phyloP scores from a whole-genome alignment of 1,140 invertebrate genomes.

The Aphaenogaster floridana region DNA sequence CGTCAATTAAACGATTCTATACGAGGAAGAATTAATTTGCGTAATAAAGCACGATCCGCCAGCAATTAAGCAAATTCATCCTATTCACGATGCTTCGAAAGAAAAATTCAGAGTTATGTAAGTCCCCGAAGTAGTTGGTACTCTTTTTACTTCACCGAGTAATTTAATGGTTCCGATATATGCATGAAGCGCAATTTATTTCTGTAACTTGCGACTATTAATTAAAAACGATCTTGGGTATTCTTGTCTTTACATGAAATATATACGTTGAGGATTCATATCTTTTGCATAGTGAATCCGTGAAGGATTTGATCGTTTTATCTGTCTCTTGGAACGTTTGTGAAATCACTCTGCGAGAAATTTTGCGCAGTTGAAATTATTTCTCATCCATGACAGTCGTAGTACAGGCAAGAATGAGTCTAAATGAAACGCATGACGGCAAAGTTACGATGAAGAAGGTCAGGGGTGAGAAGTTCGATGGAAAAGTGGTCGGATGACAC shows the following conservation, averaged over 20 bases:
- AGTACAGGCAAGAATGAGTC: neutral
- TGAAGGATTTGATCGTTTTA: slow-evolving; percentile 21
- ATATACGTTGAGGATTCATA: neutral
- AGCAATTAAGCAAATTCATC: slow-evolving; percentile 63
- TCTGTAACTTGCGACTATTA: slow-evolving; percentile 14
- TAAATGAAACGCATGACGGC: slow-evolving; percentile 33
- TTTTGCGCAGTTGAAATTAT: slow-evolving; percentile 36
- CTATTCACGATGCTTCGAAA: slow-evolving; percentile 20
- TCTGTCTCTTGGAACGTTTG: neutral
- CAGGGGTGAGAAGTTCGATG: slow-evolving; percentile 26
- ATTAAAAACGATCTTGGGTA: slow-evolving; percentile 18
- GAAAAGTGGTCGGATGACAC: slow-evolving; percentile 48
- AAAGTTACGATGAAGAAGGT: slow-evolving; percentile 37
- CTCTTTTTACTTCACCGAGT: neutral
- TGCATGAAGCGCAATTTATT: slow-evolving; percentile 26
- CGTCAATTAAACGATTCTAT: slow-evolving; percentile 52
- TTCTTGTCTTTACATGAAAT: slow-evolving; percentile 1
- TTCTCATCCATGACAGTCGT: neutral
- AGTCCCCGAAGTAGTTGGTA: slow-evolving; percentile 1
- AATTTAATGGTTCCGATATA: slow-evolving; percentile 53
- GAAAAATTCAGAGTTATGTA: slow-evolving; percentile 45
- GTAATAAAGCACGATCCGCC: slow-evolving; percentile 55
- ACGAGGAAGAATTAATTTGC: slow-evolving; percentile 57
- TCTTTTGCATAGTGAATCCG: neutral
- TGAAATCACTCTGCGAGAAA: slow-evolving; percentile 10